Evolutionary conservation across 2,113 vertebrate species (phyloP).

Genomic region (Erythrolamprus reginae): DNA sequence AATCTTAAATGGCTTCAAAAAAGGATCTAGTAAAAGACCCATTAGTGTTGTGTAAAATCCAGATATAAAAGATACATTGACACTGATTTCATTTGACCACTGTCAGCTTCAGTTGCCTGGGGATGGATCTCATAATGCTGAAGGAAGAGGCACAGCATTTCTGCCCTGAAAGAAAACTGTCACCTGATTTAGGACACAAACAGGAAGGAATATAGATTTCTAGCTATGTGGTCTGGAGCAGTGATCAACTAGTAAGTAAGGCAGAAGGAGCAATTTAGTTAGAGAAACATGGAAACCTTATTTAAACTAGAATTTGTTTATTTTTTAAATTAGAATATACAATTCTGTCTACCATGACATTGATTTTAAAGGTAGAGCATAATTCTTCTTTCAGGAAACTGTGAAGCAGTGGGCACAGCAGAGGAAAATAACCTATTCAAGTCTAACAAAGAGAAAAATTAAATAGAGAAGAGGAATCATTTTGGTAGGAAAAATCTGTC

Average conservation of each 20-base stretch:
- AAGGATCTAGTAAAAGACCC: background rate
- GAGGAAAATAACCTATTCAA: background rate
- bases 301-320: background rate
- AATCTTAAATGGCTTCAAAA: background rate
- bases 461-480: background rate
- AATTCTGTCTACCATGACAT: background rate
- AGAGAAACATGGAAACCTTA: background rate
- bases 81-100: slow-evolving; percentile 14
- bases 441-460: background rate
- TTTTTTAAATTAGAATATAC: background rate
- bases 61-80: slow-evolving; percentile 6
- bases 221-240: background rate
- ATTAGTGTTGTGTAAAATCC: slow-evolving; percentile 8
- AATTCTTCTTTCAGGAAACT: background rate
- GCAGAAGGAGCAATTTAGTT: background rate
- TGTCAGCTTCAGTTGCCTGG: slow-evolving; percentile 6
- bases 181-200: background rate
- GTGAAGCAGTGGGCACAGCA: background rate
- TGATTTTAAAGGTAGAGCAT: background rate
- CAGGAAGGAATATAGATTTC: background rate
- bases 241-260: background rate
- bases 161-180: background rate
- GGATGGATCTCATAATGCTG: background rate
- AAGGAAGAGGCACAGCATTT: background rate
- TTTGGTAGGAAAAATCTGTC: background rate